Evolutionary conservation across 2,113 vertebrate genomes (phyloP).

Genomic region (Syngnathus scovelli): DNA sequence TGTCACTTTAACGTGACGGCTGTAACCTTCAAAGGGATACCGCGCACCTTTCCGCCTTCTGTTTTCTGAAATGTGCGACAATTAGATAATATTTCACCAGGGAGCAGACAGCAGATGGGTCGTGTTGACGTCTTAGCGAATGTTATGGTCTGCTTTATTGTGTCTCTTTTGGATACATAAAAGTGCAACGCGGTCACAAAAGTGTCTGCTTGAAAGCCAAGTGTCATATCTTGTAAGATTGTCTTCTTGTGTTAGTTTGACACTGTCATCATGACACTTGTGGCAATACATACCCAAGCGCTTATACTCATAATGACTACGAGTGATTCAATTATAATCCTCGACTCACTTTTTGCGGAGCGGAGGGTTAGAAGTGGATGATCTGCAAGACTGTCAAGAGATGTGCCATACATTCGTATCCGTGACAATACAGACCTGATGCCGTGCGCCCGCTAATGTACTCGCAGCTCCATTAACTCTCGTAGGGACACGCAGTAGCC

Average conservation of each 20-base stretch:
- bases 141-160: background rate
- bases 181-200: background rate
- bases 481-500: slow-evolving; percentile 33
- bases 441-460: slow-evolving; percentile 20
- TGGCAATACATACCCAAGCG: slow-evolving; percentile 35
- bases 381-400: slow-evolving; percentile 51
- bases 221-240: background rate
- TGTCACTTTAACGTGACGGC: background rate
- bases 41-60: background rate
- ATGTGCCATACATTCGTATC: slow-evolving; percentile 26
- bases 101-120: background rate
- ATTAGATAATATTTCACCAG: background rate
- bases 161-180: background rate
- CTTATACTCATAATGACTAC: slow-evolving; percentile 50
- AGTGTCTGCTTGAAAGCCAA: background rate
- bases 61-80: background rate
- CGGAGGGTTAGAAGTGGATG: slow-evolving; percentile 49
- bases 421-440: slow-evolving; percentile 30
- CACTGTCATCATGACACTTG: slow-evolving; percentile 28
- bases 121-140: background rate
- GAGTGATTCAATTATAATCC: slow-evolving; percentile 64
- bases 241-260: slow-evolving; percentile 10
- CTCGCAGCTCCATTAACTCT: slow-evolving; percentile 51
- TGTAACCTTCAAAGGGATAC: background rate
- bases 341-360: slow-evolving; percentile 46